Conservation (phyloP, 2,888 invertebrate genomes). For the Galerucella nymphaeae region DNA sequence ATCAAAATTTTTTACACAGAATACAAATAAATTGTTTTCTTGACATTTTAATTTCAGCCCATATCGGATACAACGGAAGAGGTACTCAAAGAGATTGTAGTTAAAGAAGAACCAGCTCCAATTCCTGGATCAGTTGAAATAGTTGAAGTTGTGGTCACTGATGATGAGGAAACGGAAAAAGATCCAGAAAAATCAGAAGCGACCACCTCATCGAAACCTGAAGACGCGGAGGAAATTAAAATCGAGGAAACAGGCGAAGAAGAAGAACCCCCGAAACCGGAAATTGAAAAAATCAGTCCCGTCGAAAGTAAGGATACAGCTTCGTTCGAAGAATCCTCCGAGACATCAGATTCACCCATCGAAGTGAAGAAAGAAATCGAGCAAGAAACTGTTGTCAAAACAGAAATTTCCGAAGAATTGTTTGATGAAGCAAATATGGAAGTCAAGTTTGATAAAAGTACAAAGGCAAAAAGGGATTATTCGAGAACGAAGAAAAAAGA, state of each 20-base stretch:
- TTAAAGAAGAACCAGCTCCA: constrained; percentile 37
- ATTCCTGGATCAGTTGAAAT: constrained; percentile 61
- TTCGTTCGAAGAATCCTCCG: constrained; percentile 42
- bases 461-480: constrained; percentile 73
- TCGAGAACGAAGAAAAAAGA: constrained; percentile 67
- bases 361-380: constrained; percentile 49
- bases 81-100: constrained; percentile 44
- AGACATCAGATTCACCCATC: constrained; percentile 38
- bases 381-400: constrained; percentile 40
- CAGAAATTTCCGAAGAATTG: constrained; percentile 57
- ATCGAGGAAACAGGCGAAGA: constrained; percentile 37
- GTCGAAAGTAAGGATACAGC: constrained; percentile 41
- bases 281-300: constrained; percentile 41
- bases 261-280: constrained; percentile 44
- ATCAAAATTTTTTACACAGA: too few species aligned
- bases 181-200: constrained; percentile 60
- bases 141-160: constrained; percentile 64
- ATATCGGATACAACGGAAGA: not conserved
- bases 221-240: constrained; percentile 34
- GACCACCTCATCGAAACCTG: constrained; percentile 55
- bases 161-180: constrained; percentile 61
- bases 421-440: constrained; percentile 72
- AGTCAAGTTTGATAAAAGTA: constrained; percentile 70
- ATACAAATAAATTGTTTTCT: too few species aligned
- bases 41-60: not conserved